Conservation (phyloP, 2,113 vertebrate species). For the Petaurus breviceps region DNA sequence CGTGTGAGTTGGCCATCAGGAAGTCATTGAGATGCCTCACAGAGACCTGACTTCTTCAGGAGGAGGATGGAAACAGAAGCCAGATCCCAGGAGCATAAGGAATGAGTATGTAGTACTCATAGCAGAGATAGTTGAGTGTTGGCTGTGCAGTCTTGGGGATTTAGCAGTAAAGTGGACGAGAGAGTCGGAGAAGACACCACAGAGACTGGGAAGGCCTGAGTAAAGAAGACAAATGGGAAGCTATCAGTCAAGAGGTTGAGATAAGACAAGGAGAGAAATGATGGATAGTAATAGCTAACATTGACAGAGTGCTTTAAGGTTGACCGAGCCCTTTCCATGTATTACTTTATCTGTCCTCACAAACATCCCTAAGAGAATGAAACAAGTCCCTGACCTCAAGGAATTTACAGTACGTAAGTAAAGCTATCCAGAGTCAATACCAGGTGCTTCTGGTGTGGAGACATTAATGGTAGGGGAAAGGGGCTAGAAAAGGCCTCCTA, state of each 20-base stretch:
- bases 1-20: neutral
- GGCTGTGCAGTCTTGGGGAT: neutral
- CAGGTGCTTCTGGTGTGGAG: too few species aligned
- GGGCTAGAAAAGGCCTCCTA: too few species aligned
- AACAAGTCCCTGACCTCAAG: too few species aligned
- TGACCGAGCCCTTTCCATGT: neutral
- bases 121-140: neutral
- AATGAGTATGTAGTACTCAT: neutral
- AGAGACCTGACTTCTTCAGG: neutral
- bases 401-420: too few species aligned
- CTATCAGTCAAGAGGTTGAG: neutral
- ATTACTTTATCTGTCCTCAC: neutral
- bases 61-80: neutral
- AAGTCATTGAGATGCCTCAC: neutral
- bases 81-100: neutral
- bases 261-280: neutral
- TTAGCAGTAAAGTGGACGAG: neutral
- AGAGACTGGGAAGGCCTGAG: neutral
- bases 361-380: neutral
- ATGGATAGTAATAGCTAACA: neutral
- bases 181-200: neutral
- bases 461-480: too few species aligned
- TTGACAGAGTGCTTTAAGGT: neutral
- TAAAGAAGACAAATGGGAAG: neutral
- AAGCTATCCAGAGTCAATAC: too few species aligned